Evolutionary conservation across 2,888 invertebrate genomes (phyloP).

Genomic region (Flabesymbios commensalis): DNA sequence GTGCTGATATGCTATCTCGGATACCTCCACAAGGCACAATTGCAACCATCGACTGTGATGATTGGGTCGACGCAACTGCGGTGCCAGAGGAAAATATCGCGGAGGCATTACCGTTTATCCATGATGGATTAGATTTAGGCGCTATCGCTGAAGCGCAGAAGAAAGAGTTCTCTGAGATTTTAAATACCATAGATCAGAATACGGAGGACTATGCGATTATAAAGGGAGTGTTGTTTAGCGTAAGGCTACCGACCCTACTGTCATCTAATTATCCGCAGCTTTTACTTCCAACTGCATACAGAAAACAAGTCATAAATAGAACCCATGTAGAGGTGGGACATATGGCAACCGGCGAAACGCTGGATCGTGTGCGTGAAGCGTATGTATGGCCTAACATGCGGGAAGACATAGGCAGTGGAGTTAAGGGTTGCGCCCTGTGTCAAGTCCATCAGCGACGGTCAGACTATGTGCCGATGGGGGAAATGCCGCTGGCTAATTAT

Average conservation of each 20-base stretch:
- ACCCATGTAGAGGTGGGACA: constrained; percentile 1
- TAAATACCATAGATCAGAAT: neutral
- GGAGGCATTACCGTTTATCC: neutral
- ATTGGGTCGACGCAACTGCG: neutral
- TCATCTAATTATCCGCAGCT: neutral
- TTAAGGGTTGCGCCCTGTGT: neutral
- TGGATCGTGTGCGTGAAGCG: neutral
- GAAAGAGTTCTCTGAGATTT: neutral
- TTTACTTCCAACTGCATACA: neutral
- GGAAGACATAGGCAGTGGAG: neutral
- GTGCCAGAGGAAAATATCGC: neutral
- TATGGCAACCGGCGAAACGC: constrained; percentile 1
- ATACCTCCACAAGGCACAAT: neutral
- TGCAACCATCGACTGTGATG: neutral
- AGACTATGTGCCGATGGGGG: neutral
- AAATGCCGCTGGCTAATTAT: neutral
- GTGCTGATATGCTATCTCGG: neutral
- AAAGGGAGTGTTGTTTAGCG: neutral
- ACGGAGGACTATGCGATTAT: neutral
- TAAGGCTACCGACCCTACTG: neutral
- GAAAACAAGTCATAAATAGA: neutral
- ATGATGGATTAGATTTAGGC: neutral
- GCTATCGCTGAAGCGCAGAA: neutral
- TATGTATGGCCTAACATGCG: constrained; percentile 8
- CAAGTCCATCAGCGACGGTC: neutral